A percentile compares a stretch with the other conserved stretches of the same genome.
Evolutionary conservation across 53 echinoderm and acorn worm species (phyloP).

Genomic region (Apostichopus leukothele): DNA sequence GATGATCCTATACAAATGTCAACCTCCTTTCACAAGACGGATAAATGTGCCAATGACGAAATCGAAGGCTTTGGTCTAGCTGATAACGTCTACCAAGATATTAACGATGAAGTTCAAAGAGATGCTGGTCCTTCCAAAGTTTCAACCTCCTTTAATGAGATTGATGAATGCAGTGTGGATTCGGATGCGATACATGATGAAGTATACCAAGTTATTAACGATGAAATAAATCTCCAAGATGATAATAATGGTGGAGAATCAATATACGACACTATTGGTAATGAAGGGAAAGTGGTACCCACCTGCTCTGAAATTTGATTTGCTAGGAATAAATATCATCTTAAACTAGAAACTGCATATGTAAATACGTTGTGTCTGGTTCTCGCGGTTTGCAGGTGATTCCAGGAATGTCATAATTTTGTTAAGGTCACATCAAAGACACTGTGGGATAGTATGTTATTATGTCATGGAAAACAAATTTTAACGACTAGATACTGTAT

Average conservation of each 20-base stretch:
- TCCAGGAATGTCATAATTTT: too few relatives aligned
- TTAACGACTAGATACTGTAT: too few relatives aligned
- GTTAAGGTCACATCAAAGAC: too few relatives aligned
- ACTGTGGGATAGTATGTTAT: too few relatives aligned
- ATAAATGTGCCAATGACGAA: background rate
- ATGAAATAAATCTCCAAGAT: background rate
- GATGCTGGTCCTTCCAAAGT: background rate
- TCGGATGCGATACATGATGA: background rate
- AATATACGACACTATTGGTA: background rate
- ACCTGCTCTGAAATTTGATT: background rate
- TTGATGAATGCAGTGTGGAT: background rate
- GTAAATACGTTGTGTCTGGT: too few relatives aligned
- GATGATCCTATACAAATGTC: background rate
- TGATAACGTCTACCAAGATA: background rate
- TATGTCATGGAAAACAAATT: too few relatives aligned
- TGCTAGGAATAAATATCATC: too few relatives aligned
- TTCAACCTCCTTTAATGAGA: background rate
- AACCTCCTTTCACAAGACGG: background rate
- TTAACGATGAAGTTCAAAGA: background rate
- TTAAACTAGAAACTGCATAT: too few relatives aligned
- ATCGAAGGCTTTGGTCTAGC: background rate
- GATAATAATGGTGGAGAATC: background rate
- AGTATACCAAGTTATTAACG: background rate
- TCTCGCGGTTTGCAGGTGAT: too few relatives aligned
- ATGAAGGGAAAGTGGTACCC: background rate